Base-by-base conservation (phyloP, 2,797 vertebrate genomes). In the Microtus obscurus region DNA sequence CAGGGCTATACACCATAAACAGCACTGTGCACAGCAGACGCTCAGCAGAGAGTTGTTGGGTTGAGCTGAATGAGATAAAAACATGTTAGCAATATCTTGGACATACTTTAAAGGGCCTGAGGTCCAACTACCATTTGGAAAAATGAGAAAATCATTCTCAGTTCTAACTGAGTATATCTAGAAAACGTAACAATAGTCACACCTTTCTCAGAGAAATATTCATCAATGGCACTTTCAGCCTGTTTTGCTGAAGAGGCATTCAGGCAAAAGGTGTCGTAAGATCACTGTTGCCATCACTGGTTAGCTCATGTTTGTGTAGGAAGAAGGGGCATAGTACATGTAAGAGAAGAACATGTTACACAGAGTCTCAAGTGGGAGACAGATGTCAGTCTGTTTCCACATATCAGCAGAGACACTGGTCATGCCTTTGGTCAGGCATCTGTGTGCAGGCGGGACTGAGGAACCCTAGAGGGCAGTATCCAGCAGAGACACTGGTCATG, bases 61-160 rank as follows among this genome's bases (percentile, higher is more conserved):
- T 59, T 83, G 19, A 78, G 51, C 0, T n/a, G 34, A 86, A 56
- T 17, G 37, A 11, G 34, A 34, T 27, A 73, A 88, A 93, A 61
- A 23, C 19, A 21, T 12, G 5, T 45, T 29, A 10, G 29, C 45
- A 21, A 37, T 43, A 61, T 14, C 90, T 61, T 76, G n/a, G 82
- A 37, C 23, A 86, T n/a, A 76, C 63, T 93, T 93, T 40, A 67
- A 91, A 92, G 78, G 27, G 37, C 77, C 71, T 90, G 5, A 92
- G 90, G 40, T 65, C 69, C 63, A 79, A 29, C 63, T 81, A 6
- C 85, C 67, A 29, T 95, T 88, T 86, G 23, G 6, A 78, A 95
- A 96, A 48, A 5, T 2, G 74, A 11, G 31, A 61, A 82, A 86
- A 90, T 80, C 1, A 9, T 67, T 94, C 81, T 48, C 53, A 34